Evolutionary conservation across 1,140 invertebrate species (phyloP).

Genomic region (Nebria ingens): DNA sequence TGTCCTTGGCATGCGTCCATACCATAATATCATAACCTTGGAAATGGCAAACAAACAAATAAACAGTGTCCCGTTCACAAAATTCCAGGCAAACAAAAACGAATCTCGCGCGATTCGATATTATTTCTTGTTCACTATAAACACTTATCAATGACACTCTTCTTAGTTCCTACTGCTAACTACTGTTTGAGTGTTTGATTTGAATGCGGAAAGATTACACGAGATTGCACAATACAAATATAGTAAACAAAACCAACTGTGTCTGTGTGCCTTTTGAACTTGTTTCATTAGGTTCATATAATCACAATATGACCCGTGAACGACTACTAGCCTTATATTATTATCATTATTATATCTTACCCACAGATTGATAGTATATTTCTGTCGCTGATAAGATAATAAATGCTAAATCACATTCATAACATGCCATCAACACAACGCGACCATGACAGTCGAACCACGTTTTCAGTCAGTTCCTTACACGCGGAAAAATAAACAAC

Average conservation of each 20-base stretch:
- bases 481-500: too few species aligned
- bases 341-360: background rate
- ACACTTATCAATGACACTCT: background rate
- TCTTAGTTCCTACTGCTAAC: too few species aligned
- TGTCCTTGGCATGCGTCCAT: slow-evolving; percentile 10
- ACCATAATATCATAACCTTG: background rate
- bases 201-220: background rate
- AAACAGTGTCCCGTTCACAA: slow-evolving; percentile 1
- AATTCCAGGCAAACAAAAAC: background rate
- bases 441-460: background rate
- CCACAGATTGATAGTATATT: background rate
- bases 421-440: background rate
- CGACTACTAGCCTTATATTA: background rate
- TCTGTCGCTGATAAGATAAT: background rate
- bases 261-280: too few species aligned
- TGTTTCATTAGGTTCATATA: background rate
- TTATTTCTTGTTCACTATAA: too few species aligned
- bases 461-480: too few species aligned
- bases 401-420: background rate
- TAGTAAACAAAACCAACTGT: background rate
- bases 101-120: background rate
- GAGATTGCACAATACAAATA: background rate
- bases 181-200: background rate
- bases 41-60: slow-evolving; percentile 10
- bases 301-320: background rate